Evolutionary conservation across 2,888 invertebrate genomes (phyloP), one percentile per base, ranked within the genome.

Genomic region (Ryuthela nishihirai): DNA sequence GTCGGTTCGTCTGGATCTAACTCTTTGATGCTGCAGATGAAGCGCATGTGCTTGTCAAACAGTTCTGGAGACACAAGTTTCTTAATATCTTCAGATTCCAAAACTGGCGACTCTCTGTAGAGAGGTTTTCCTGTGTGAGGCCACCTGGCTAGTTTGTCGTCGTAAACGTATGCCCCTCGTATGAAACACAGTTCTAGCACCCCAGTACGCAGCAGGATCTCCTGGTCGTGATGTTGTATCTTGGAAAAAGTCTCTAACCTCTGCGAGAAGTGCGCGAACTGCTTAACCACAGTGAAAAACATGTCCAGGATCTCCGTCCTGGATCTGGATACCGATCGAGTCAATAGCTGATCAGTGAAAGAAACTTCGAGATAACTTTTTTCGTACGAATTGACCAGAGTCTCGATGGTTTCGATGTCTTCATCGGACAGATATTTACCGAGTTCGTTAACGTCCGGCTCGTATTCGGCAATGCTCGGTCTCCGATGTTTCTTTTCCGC

Each of bases 171-270:
- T 3, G 76, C 75, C 10, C 75, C 74, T 5, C 76, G 70, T 12
- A 77, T 68, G 25, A 76, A 72, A 67, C 76, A 74, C 64, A 77
- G 72, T 65, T 77, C 77, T 64, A 77, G 70, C 17, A 76, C 75
- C 0, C 75, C 74, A 25, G 72, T 72, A 65, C 71, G 60, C 2
- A 72, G 65, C 10, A 73, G 64, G n/a, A 66, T 68, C 24, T 67
- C 68, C 56, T 72, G 71, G 55, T 73, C 73, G 2, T 54, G 49
- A 17, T 45, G 52, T 2, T 58, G 54, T 5, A 72, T 61, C 6
- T 49, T 56, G 17, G 50, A 44, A 54, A 72, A 73, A 4, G 71
- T 68, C 1, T 69, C 67, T 39, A 71, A 60, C 24, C 66, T 59
- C 39, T 69, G 68, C 5, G 70, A 68, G 54, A 71, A 73, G 35